A percentile compares a stretch with the other conserved stretches of the same genome.
phyloP scores from a whole-genome alignment of 2,113 vertebrate species.

The Lepidothrix coronata region DNA sequence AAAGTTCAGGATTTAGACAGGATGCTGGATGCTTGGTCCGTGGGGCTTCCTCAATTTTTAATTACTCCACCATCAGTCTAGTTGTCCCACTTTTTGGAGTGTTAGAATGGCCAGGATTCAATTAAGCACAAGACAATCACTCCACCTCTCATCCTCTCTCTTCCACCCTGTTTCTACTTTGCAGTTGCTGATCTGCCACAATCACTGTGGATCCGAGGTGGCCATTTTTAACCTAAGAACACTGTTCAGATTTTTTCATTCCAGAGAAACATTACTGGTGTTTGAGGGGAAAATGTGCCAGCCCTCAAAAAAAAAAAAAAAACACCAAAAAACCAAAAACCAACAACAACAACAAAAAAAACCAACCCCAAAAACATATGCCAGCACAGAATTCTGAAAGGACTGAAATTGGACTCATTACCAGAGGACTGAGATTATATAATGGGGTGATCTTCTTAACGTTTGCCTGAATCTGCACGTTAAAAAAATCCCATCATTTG shows the following conservation, averaged over 20 bases:
- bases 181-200: background rate
- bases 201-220: background rate
- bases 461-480: constrained; percentile 18
- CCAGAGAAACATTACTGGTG: background rate
- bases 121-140: background rate
- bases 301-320: background rate
- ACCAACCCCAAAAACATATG: background rate
- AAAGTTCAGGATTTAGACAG: background rate
- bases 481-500: background rate
- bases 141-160: background rate
- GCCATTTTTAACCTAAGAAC: background rate
- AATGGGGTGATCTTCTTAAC: constrained; percentile 5
- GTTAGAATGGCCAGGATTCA: background rate
- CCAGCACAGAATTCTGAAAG: background rate
- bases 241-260: background rate
- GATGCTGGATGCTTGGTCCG: background rate
- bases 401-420: background rate
- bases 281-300: background rate
- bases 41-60: background rate
- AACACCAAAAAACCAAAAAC: background rate
- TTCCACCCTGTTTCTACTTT: background rate
- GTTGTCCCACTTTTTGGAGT: background rate
- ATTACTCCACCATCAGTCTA: background rate
- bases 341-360: background rate
- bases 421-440: constrained; percentile 9